These are phyloP conservation scores for Eristalinus aeneus DNA, from an alignment of 2,888 invertebrate species.

Conservation along the genomic window DNA sequence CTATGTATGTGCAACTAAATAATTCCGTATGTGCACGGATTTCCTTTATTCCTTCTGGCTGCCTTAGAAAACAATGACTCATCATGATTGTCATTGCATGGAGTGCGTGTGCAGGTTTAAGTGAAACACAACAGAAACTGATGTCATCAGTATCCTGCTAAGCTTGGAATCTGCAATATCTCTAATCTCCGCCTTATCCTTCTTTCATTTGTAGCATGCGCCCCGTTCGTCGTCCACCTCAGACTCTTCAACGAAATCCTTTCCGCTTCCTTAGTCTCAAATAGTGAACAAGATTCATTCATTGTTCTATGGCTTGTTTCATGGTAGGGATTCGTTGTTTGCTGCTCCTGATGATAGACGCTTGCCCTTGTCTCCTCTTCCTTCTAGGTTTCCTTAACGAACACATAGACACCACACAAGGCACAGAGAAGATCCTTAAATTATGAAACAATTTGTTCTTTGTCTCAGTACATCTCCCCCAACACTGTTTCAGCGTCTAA, in stretches of 20 bases:
- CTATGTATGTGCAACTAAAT: constrained; percentile 56
- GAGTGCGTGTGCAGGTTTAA: constrained; percentile 5
- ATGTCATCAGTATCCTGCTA: constrained; percentile 62
- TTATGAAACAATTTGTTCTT: constrained; percentile 67
- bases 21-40: constrained; percentile 69
- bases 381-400: neutral
- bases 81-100: constrained; percentile 41
- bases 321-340: constrained; percentile 40
- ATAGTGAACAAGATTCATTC: constrained; percentile 48
- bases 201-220: constrained; percentile 12
- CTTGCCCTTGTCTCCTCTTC: constrained; percentile 23
- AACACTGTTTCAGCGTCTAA: constrained; percentile 5
- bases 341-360: constrained; percentile 52
- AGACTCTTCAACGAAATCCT: constrained; percentile 30
- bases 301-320: constrained; percentile 45
- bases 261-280: constrained; percentile 41
- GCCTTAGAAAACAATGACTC: constrained; percentile 65
- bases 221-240: neutral
- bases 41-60: constrained; percentile 65
- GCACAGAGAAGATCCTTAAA: constrained; percentile 41
- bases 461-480: neutral
- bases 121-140: constrained; percentile 58
- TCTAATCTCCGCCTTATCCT: constrained; percentile 65
- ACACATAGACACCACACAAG: neutral
- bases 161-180: constrained; percentile 62